Conservation (phyloP, 2,113 vertebrate species). For the Serilophus lunatus region DNA sequence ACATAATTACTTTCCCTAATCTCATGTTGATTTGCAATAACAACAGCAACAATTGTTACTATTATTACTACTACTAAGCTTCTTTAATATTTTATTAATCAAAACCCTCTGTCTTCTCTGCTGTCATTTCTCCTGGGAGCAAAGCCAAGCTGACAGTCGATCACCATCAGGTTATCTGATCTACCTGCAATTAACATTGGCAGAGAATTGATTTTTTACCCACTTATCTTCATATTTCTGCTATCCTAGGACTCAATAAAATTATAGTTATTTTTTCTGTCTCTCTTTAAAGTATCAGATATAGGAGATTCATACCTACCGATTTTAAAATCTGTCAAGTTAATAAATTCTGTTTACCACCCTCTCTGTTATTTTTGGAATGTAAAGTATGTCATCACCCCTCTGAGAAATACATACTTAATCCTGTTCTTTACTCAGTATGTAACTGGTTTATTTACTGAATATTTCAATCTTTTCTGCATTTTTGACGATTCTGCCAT, state of each 20-base stretch:
- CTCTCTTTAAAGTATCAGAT: not conserved
- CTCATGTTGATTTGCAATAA: not conserved
- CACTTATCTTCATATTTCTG: not conserved
- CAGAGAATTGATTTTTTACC: not conserved
- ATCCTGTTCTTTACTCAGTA: not conserved
- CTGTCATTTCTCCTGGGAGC: not conserved
- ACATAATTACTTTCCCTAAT: not conserved
- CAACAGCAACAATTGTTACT: not conserved
- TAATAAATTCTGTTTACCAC: conserved; percentile 10
- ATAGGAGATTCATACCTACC: not conserved
- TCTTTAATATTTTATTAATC: not conserved
- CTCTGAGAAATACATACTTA: conserved; percentile 7
- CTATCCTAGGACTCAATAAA: not conserved
- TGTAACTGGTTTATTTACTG: not conserved
- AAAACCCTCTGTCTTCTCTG: not conserved
- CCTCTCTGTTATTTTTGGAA: conserved; percentile 39
- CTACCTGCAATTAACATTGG: not conserved
- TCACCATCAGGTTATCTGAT: not conserved
- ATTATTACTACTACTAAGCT: not conserved
- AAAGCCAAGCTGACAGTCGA: not conserved
- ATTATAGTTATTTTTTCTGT: not conserved
- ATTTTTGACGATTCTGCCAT: not conserved
- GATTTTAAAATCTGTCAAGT: not conserved
- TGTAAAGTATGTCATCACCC: conserved; percentile 14
- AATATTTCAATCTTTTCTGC: not conserved